A percentile compares a stretch with the other conserved stretches of the same genome.
phyloP scores from a whole-genome alignment of 2,888 invertebrate genomes.

The Lithophane leautieri region DNA sequence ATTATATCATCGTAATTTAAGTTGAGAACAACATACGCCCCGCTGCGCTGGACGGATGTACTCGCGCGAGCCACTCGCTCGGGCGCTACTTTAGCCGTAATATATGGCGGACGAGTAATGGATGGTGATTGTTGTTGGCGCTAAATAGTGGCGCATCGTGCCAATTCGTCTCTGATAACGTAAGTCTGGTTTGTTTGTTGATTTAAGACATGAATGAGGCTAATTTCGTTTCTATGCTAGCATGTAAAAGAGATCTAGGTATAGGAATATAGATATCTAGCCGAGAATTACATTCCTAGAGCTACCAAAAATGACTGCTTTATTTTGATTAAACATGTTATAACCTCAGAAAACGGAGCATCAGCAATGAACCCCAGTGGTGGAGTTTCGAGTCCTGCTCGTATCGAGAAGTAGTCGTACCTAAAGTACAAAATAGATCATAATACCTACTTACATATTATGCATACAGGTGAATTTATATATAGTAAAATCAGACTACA shows the following conservation, averaged over 20 bases:
- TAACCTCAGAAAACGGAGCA: neutral
- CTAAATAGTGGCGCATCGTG: conserved; percentile 60
- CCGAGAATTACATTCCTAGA: neutral
- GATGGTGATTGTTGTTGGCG: conserved; percentile 61
- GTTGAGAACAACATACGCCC: conserved; percentile 41
- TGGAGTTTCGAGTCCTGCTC: neutral
- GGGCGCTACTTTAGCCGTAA: conserved; percentile 48
- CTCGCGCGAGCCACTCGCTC: conserved; percentile 63
- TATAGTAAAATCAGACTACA: neutral
- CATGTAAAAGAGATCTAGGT: neutral
- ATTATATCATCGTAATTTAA: conserved; percentile 33
- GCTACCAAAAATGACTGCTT: no score
- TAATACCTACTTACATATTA: neutral
- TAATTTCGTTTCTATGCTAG: conserved; percentile 18
- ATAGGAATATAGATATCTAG: neutral
- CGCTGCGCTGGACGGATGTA: conserved; percentile 38
- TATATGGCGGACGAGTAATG: conserved; percentile 59
- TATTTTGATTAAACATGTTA: neutral
- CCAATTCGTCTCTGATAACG: conserved; percentile 60
- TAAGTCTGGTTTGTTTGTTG: conserved; percentile 48
- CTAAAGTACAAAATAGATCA: neutral
- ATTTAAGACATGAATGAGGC: conserved; percentile 23
- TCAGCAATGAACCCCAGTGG: neutral
- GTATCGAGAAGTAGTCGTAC: neutral
- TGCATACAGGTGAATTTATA: neutral